Evolutionary conservation across 2,797 vertebrate species (phyloP).

Genomic region (Phylloscopus collybita): DNA sequence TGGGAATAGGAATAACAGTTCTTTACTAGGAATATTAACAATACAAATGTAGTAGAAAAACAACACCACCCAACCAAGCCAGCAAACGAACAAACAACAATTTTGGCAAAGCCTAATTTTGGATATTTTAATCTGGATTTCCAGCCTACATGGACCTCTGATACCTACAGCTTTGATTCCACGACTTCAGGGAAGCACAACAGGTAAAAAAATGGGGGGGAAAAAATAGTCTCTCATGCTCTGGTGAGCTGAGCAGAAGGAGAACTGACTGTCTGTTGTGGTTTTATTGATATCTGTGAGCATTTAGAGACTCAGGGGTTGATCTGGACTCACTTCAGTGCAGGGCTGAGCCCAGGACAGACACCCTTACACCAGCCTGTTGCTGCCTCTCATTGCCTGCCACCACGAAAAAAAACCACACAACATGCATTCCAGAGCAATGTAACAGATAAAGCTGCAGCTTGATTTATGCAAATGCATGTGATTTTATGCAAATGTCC

Average conservation of each 20-base stretch:
- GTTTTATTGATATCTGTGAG: not conserved
- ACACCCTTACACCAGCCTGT: not conserved
- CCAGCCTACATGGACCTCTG: not conserved
- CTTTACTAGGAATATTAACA: no score
- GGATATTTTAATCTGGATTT: not conserved
- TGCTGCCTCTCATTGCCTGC: not conserved
- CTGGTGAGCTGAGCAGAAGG: not conserved
- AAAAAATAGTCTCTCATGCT: accelerated
- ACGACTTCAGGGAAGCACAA: not conserved
- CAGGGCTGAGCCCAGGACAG: not conserved
- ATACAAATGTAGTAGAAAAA: no score
- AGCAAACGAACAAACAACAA: no score
- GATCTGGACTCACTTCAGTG: not conserved
- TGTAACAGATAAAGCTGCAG: not conserved
- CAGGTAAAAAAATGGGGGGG: not conserved
- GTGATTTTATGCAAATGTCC: constrained; percentile 14
- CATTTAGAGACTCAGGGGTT: not conserved
- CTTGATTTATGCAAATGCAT: constrained; percentile 54
- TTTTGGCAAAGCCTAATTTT: not conserved
- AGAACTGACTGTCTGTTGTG: not conserved
- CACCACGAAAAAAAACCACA: not conserved
- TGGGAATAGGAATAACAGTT: no score
- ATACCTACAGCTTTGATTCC: not conserved
- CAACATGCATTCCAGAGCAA: not conserved
- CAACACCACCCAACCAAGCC: no score